Conservation (phyloP, 1,140 invertebrate species). For the Caenorhabditis elegans region DNA sequence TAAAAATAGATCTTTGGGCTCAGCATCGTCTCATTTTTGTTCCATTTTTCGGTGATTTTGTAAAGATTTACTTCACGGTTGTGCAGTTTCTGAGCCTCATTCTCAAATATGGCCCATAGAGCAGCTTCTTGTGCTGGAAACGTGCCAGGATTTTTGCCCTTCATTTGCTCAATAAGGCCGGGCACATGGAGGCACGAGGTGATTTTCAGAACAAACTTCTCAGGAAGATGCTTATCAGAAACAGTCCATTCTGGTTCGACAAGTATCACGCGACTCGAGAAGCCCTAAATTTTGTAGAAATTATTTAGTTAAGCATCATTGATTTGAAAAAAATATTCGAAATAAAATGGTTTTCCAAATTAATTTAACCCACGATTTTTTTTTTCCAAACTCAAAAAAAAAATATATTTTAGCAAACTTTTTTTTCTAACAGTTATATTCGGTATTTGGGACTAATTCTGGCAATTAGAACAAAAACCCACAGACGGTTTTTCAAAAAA, state of each 20-base stretch:
- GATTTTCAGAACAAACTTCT: slow-evolving; percentile 32
- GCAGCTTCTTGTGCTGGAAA: not conserved
- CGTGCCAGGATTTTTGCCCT: not conserved
- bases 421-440: too few relatives aligned
- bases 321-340: too few relatives aligned
- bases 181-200: not conserved
- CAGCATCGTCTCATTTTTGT: not conserved
- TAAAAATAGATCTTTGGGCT: not conserved
- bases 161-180: not conserved
- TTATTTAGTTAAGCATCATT: too few relatives aligned
- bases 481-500: slow-evolving; percentile 3
- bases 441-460: too few relatives aligned
- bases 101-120: not conserved
- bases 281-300: too few relatives aligned
- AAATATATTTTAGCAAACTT: too few relatives aligned
- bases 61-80: slow-evolving; percentile 23
- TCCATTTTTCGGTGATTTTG: slow-evolving; percentile 2
- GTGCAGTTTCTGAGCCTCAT: not conserved
- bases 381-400: too few relatives aligned
- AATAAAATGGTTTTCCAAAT: too few relatives aligned
- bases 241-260: slow-evolving; percentile 27
- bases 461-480: too few relatives aligned
- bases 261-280: not conserved
- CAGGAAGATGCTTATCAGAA: not conserved
- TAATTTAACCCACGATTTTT: too few relatives aligned